Evolutionary conservation across 2,797 vertebrate species (phyloP), one percentile per base, ranked within the genome.

Genomic region (Halcyon badia): DNA sequence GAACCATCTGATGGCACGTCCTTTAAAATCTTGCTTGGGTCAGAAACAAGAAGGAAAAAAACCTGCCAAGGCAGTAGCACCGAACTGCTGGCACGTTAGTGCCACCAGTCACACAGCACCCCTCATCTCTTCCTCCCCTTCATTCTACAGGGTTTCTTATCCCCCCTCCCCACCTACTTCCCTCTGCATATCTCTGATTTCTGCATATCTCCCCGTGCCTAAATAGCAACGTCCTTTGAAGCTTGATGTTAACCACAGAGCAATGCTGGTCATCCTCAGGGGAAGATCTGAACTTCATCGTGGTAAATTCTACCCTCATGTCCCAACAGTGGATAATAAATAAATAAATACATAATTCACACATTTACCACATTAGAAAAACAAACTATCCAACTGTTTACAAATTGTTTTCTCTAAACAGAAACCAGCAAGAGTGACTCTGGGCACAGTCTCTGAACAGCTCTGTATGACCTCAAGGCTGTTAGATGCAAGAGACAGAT

Each of bases 401-500:
- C 49, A 33, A 62, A 71, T 52, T 41, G n/a, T 49, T 62, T 83
- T 85, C 46, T 82, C 35, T 70, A 31, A 42, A 52, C 58, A 58
- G 60, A 83, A 80, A 21, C 3, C 28, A 37, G 12, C 42, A 30
- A 62, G 14, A 31, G 7, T 9, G 7, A 26, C 41, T 68, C 26
- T 3, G 9, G 31, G 37, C 26, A 75, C 4, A 39, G 57, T 21
- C 33, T 86, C 46, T 56, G 35, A 80, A 69, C 46, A 85, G 8
- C 9, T 66, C 56, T 68, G 12, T 52, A 35, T 52, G 66, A 95
- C 83, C 89, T 95, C 87, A 42, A 88, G 78, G 71, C 35, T 48
- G 6, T 84, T 85, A 90, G 58, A 90, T 93, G 69, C 42, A 80
- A 95, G 77, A 69, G 16, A 80, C 44, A 49, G 5, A 89, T 93